Evolutionary conservation across 2,113 vertebrate species (phyloP).

Genomic region (Melanostigma gelatinosum): DNA sequence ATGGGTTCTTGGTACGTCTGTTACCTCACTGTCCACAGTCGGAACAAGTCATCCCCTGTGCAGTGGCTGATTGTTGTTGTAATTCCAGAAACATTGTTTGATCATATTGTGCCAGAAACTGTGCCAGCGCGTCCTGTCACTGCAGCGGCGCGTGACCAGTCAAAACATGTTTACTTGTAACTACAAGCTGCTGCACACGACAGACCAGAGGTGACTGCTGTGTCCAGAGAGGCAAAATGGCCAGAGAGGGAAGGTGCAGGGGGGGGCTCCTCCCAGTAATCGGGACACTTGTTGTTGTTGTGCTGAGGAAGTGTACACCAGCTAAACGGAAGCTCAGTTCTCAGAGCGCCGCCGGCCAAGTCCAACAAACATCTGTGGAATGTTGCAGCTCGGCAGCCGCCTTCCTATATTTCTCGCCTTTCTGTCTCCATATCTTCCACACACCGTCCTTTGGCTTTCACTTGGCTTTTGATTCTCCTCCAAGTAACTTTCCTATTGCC

Average conservation of each 20-base stretch:
- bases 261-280: slow-evolving; percentile 13
- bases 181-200: slow-evolving; percentile 41
- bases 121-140: slow-evolving; percentile 27
- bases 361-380: slow-evolving; percentile 70
- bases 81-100: slow-evolving; percentile 41
- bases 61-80: slow-evolving; percentile 12
- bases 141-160: slow-evolving; percentile 45
- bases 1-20: background rate
- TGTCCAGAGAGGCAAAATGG: slow-evolving; percentile 12
- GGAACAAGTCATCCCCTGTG: background rate
- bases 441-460: background rate
- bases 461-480: slow-evolving; percentile 20
- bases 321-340: slow-evolving; percentile 53
- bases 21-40: background rate
- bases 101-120: slow-evolving; percentile 28
- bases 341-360: slow-evolving; percentile 39
- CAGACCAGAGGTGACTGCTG: slow-evolving; percentile 34
- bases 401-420: slow-evolving; percentile 16
- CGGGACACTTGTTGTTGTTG: slow-evolving; percentile 40
- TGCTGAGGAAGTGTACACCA: slow-evolving; percentile 45
- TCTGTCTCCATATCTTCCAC: slow-evolving; percentile 22
- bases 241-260: slow-evolving; percentile 5
- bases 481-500: slow-evolving; percentile 9
- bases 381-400: slow-evolving; percentile 48
- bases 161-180: slow-evolving; percentile 58